Evolutionary conservation across 1,140 invertebrate genomes (phyloP).

Genomic region (Drosophila persimilis): DNA sequence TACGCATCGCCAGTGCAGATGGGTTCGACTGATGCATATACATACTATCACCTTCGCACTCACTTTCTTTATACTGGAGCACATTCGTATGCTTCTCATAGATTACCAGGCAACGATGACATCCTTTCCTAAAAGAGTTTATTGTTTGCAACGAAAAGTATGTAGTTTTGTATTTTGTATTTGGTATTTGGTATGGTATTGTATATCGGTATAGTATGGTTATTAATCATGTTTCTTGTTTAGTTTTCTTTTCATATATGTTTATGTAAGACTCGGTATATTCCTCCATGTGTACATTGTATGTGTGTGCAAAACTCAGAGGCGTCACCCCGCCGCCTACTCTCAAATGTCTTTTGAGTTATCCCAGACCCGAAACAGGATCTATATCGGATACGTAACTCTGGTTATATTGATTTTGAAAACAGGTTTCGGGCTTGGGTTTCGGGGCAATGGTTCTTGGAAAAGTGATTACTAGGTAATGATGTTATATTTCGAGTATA

Average conservation of each 20-base stretch:
- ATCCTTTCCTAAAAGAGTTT: conserved; percentile 84
- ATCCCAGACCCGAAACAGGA: conserved; percentile 8
- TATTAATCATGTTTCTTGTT: conserved; percentile 29
- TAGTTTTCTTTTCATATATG: conserved; percentile 20
- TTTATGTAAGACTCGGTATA: too few relatives aligned
- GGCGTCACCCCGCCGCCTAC: conserved; percentile 21
- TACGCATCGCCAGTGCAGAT: conserved; percentile 83
- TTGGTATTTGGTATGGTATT: conserved; percentile 1
- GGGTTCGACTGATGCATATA: conserved; percentile 83
- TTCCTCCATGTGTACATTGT: background rate
- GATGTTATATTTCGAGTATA: conserved; percentile 56
- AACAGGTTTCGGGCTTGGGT: conserved; percentile 13
- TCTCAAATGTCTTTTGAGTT: background rate
- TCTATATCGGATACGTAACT: background rate
- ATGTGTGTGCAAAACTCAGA: conserved; percentile 11
- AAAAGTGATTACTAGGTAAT: conserved; percentile 45
- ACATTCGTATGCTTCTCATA: conserved; percentile 96
- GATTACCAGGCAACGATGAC: conserved; percentile 95
- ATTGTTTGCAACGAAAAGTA: conserved; percentile 76
- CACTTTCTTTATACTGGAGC: conserved; percentile 98
- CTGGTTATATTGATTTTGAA: too few relatives aligned
- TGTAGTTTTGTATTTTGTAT: conserved; percentile 48
- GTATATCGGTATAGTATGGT: conserved; percentile 29
- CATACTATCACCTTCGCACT: conserved; percentile 86
- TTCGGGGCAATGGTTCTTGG: conserved; percentile 1